Conservation (phyloP, 2,888 invertebrate genomes). For the Anarsia innoxiella region DNA sequence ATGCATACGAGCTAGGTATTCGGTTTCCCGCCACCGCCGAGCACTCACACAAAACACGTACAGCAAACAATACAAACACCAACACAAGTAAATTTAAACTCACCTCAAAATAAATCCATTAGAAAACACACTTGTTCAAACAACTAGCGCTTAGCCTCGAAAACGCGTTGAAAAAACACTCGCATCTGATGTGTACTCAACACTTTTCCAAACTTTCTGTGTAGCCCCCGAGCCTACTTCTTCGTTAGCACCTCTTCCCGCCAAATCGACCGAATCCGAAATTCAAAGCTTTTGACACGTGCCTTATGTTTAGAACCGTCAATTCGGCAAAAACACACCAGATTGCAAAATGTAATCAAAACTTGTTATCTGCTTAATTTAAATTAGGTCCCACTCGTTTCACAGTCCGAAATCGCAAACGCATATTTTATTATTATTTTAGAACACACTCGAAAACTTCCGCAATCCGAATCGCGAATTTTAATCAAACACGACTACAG, state of each 20-base stretch:
- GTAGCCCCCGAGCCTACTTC: slow-evolving; percentile 49
- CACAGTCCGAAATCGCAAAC: slow-evolving; percentile 38
- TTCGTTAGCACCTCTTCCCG: slow-evolving; percentile 54
- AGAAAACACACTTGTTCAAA: slow-evolving; percentile 76
- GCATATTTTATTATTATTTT: slow-evolving; percentile 10
- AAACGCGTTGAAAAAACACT: slow-evolving; percentile 75
- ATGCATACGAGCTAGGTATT: slow-evolving; percentile 65
- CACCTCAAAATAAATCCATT: slow-evolving; percentile 76
- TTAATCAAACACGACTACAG: slow-evolving; percentile 52
- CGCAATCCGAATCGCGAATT: slow-evolving; percentile 50
- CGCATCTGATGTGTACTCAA: slow-evolving; percentile 64
- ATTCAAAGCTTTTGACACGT: slow-evolving; percentile 22
- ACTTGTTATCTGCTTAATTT: slow-evolving; percentile 31
- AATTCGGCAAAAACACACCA: slow-evolving; percentile 14
- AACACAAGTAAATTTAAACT: slow-evolving; percentile 75
- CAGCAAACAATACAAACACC: slow-evolving; percentile 73
- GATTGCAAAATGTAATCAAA: slow-evolving; percentile 20
- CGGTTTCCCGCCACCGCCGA: slow-evolving; percentile 73
- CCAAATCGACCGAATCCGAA: slow-evolving; percentile 51
- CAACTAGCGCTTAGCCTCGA: slow-evolving; percentile 75
- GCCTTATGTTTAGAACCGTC: slow-evolving; percentile 27
- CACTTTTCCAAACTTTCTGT: slow-evolving; percentile 71
- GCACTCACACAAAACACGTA: slow-evolving; percentile 70
- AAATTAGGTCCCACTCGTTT: slow-evolving; percentile 38
- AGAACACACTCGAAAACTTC: slow-evolving; percentile 38